Conservation (phyloP, 2,113 vertebrate genomes). For the Helogale parvula region DNA sequence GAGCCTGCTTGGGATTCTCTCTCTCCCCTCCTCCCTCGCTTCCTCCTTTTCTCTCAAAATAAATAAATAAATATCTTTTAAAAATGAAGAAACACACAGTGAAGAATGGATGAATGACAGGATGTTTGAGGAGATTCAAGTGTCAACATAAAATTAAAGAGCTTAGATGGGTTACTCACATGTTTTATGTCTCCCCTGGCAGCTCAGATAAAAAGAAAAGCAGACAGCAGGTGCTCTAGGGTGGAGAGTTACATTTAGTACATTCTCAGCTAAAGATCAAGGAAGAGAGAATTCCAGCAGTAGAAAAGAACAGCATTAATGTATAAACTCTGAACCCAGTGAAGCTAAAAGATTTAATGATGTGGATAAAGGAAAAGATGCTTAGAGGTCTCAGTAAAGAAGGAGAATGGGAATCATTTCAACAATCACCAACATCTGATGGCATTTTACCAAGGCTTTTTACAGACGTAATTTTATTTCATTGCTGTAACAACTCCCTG, state of each 20-base stretch:
- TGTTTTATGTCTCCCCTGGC: neutral
- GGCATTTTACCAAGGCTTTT: neutral
- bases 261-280: neutral
- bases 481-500: neutral
- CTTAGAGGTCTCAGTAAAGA: neutral
- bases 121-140: neutral
- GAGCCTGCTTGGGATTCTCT: no score
- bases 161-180: neutral
- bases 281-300: neutral
- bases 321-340: neutral
- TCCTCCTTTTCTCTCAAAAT: no score
- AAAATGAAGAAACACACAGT: neutral
- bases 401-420: neutral
- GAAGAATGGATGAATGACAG: neutral
- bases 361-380: neutral
- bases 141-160: neutral
- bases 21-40: no score
- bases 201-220: neutral
- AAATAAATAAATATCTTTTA: no score
- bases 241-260: neutral
- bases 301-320: neutral
- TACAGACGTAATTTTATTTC: neutral
- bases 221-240: neutral
- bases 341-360: neutral
- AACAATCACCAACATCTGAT: neutral